Evolutionary conservation across 2,797 vertebrate genomes (phyloP).

Genomic region (Pelobates cultripes): DNA sequence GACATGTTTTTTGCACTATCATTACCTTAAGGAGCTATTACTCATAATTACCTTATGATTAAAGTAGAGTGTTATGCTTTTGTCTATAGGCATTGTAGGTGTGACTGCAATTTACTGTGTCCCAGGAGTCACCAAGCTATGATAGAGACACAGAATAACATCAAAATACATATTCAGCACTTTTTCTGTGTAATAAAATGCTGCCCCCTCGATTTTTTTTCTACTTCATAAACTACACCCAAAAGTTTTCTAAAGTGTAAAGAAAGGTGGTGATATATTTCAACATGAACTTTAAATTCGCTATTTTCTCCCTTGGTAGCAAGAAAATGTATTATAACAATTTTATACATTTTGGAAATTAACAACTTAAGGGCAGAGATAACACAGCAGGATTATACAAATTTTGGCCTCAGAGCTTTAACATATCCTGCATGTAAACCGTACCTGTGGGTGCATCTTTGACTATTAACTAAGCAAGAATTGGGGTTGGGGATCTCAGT

Average conservation of each 20-base stretch:
- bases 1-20: slow-evolving; percentile 47
- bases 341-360: slow-evolving; percentile 40
- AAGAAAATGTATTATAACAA: slow-evolving; percentile 37
- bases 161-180: slow-evolving; percentile 46
- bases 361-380: slow-evolving; percentile 43
- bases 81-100: slow-evolving; percentile 48
- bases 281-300: slow-evolving; percentile 21
- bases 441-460: background rate
- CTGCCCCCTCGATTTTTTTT: background rate
- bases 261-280: slow-evolving; percentile 22
- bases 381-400: slow-evolving; percentile 27
- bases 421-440: slow-evolving; percentile 28
- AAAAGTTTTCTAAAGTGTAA: slow-evolving; percentile 36
- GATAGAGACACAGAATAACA: slow-evolving; percentile 35
- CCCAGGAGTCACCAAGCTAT: slow-evolving; percentile 23
- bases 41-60: slow-evolving; percentile 52
- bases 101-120: slow-evolving; percentile 41
- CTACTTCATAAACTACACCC: background rate
- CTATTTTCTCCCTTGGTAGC: slow-evolving; percentile 34
- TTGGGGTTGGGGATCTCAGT: too few species aligned
- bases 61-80: slow-evolving; percentile 43
- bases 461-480: too few species aligned
- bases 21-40: slow-evolving; percentile 50
- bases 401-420: slow-evolving; percentile 24
- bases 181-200: slow-evolving; percentile 32